A percentile compares a stretch with the other conserved stretches of the same genome.
Evolutionary conservation across 30 jellyfish, hydroid and myxozoan species (phyloP).

Genomic region (Cassiopea andromeda): DNA sequence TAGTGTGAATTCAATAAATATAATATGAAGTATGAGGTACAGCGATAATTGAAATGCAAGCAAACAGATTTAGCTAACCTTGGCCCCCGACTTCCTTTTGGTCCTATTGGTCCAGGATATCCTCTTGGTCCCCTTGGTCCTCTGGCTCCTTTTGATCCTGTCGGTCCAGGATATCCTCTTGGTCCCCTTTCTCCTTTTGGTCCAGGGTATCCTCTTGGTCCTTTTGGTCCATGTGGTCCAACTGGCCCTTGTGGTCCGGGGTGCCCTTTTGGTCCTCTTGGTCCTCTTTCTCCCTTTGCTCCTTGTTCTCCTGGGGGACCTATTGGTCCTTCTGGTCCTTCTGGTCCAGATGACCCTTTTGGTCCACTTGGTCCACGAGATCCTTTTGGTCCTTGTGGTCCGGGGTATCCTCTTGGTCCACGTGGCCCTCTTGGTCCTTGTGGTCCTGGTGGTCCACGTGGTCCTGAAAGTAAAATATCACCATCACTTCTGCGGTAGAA

Average conservation of each 20-base stretch:
- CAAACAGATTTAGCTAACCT: not conserved
- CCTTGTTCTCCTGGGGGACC: slow-evolving; percentile 17
- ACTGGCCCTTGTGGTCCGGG: slow-evolving; percentile 1
- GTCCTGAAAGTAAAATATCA: not conserved
- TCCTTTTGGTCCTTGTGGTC: slow-evolving; percentile 38
- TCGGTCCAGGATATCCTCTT: not conserved
- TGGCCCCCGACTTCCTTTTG: slow-evolving; percentile 1
- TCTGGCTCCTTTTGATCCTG: slow-evolving; percentile 17
- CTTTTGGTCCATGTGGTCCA: slow-evolving; percentile 21
- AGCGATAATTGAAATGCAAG: not conserved
- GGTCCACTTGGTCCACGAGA: not conserved
- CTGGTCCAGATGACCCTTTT: slow-evolving; percentile 3
- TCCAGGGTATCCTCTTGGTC: slow-evolving; percentile 24
- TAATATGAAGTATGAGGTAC: not conserved
- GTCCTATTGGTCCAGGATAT: slow-evolving; percentile 19
- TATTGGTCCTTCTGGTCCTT: slow-evolving; percentile 17
- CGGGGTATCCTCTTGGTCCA: slow-evolving; percentile 18
- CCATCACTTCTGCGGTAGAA: not conserved
- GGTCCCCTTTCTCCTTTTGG: slow-evolving; percentile 29
- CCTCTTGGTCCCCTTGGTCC: slow-evolving; percentile 31
- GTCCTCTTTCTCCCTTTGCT: slow-evolving; percentile 23
- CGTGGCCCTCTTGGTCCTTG: slow-evolving; percentile 30
- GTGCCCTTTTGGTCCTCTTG: not conserved
- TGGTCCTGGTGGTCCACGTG: slow-evolving; percentile 20
- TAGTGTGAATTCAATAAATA: not conserved